Conservation (phyloP, 2,797 vertebrate species). For the Muscicapa striata region DNA sequence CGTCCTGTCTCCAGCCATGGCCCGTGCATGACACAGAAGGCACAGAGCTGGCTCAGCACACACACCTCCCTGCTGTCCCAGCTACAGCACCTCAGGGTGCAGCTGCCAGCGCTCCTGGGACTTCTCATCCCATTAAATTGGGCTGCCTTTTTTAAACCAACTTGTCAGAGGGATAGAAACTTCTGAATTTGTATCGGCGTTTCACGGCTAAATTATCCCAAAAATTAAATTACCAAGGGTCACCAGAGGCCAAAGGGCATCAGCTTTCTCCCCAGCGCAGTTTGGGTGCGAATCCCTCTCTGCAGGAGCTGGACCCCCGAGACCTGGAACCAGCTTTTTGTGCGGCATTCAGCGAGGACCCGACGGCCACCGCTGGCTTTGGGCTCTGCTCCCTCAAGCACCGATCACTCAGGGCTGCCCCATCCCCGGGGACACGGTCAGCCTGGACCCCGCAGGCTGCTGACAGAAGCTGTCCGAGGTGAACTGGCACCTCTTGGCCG, state of each 20-base stretch:
- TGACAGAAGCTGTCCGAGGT: not conserved
- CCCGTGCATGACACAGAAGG: accelerated
- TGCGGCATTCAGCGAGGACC: accelerated
- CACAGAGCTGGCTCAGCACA: not conserved
- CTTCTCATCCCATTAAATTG: accelerated
- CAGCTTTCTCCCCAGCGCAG: no score
- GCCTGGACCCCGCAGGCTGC: accelerated
- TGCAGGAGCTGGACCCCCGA: not conserved
- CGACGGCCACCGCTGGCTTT: accelerated
- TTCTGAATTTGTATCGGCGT: not conserved
- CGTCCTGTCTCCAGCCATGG: accelerated
- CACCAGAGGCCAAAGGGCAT: not conserved
- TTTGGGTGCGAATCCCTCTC: accelerated
- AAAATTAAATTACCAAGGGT: no score
- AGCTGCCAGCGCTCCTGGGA: accelerated
- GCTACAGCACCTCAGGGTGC: accelerated
- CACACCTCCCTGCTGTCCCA: accelerated
- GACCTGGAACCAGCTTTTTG: accelerated
- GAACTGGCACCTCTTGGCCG: accelerated
- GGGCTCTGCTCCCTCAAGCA: accelerated
- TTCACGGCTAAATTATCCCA: not conserved
- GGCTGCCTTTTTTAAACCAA: accelerated
- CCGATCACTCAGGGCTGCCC: not conserved
- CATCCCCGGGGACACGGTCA: not conserved
- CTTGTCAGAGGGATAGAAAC: accelerated